A percentile compares a stretch with the other conserved stretches of the same genome.
Evolutionary conservation across 1,140 invertebrate genomes (phyloP).

Genomic region (Sycophaga agraensis): DNA sequence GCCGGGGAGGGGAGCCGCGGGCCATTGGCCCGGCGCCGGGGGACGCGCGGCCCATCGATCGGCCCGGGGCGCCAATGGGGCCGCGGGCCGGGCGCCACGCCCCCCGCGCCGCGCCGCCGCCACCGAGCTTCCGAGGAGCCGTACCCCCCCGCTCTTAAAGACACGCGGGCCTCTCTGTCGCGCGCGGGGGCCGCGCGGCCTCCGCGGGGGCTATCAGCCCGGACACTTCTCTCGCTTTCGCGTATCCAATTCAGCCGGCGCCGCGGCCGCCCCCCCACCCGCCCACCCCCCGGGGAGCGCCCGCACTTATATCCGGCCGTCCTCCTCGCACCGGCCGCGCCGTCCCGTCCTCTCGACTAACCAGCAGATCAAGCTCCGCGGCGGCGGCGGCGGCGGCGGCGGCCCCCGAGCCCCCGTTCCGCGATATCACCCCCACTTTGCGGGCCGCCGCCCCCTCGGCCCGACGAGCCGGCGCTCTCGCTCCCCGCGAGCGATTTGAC

Average conservation of each 20-base stretch:
- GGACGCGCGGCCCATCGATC: conserved; percentile 28
- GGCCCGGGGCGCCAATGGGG: conserved; percentile 40
- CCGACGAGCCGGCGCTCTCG: conserved; percentile 11
- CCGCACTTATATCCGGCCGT: too few relatives aligned
- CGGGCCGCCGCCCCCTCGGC: background rate
- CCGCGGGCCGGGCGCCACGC: conserved; percentile 34
- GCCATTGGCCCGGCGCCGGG: conserved; percentile 19
- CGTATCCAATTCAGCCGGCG: too few relatives aligned
- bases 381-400: too few relatives aligned
- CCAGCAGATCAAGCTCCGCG: conserved; percentile 33
- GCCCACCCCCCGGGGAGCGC: too few relatives aligned
- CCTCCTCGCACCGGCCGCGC: too few relatives aligned
- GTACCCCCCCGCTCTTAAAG: background rate
- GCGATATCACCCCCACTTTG: conserved; percentile 12
- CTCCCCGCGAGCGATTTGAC: conserved; percentile 27
- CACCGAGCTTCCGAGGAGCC: conserved; percentile 45
- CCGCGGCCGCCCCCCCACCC: too few relatives aligned
- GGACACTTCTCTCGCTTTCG: too few relatives aligned
- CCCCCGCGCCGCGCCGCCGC: conserved; percentile 45
- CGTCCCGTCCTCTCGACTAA: background rate
- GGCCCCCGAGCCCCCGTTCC: background rate
- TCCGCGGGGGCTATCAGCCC: too few relatives aligned
- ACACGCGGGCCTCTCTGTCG: too few relatives aligned
- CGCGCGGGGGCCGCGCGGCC: too few relatives aligned
- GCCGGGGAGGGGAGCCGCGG: conserved; percentile 8